phyloP scores from a whole-genome alignment of 2,113 vertebrate species.

The Xiphias gladius region DNA sequence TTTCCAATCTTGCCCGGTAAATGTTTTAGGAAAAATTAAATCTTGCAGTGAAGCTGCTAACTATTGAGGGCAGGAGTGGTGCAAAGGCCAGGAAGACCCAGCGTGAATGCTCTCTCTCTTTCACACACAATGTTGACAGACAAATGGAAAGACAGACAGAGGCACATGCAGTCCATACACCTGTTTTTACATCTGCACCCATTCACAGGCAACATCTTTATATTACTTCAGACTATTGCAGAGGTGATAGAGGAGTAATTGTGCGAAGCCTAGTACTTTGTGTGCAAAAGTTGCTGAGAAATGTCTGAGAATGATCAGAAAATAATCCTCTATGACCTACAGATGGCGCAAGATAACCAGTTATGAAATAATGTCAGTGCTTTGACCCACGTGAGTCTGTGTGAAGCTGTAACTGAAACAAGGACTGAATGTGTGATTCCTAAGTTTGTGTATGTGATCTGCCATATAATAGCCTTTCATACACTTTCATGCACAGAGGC shows the following conservation, averaged over 20 bases:
- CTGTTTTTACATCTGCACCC: not conserved
- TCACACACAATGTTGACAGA: constrained; percentile 39
- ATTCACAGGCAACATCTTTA: not conserved
- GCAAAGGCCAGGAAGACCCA: constrained; percentile 42
- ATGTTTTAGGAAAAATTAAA: constrained; percentile 77
- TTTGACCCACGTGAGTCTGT: not conserved
- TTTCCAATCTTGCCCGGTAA: constrained; percentile 64
- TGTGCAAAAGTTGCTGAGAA: not conserved
- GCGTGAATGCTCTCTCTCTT: constrained; percentile 52
- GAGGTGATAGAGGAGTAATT: not conserved
- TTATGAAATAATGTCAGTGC: not conserved
- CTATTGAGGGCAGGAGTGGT: constrained; percentile 51
- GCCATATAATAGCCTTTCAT: constrained; percentile 1
- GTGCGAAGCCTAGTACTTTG: not conserved
- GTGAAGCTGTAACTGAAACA: not conserved
- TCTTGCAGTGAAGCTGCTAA: constrained; percentile 51
- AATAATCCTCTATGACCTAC: constrained; percentile 41
- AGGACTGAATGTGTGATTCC: not conserved
- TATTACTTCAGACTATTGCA: not conserved
- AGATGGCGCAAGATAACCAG: constrained; percentile 77
- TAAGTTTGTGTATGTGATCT: not conserved
- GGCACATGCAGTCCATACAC: not conserved
- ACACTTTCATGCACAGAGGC: not conserved
- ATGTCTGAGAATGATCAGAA: not conserved
- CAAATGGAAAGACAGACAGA: constrained; percentile 34